Evolutionary conservation across 1,140 invertebrate genomes (phyloP).

Genomic region (Lucilia cuprina): DNA sequence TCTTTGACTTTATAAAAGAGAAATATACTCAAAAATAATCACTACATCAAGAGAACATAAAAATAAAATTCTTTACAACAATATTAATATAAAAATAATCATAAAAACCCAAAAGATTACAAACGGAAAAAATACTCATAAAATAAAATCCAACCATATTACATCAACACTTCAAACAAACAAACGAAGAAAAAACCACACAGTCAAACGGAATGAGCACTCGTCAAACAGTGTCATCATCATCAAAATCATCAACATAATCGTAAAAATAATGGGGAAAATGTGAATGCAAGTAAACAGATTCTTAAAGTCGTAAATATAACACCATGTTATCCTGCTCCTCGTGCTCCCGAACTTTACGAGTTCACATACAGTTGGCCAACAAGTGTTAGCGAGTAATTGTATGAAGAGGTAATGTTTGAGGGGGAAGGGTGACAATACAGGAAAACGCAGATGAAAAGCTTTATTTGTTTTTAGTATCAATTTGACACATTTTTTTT

Average conservation of each 20-base stretch:
- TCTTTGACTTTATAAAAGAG: not conserved
- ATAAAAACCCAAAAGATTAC: conserved; percentile 21
- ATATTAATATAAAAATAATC: not conserved
- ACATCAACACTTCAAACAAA: not conserved
- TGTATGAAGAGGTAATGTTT: not conserved
- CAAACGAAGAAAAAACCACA: conserved; percentile 32
- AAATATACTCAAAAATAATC: not conserved
- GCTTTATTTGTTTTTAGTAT: conserved; percentile 38
- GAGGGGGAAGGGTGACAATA: not conserved
- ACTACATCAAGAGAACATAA: conserved; percentile 25
- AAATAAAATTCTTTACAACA: not conserved
- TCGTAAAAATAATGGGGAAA: conserved; percentile 47
- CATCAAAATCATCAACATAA: conserved; percentile 47
- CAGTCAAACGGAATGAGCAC: conserved; percentile 14
- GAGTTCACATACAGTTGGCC: not conserved
- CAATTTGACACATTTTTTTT: conserved; percentile 37
- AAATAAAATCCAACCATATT: conserved; percentile 16
- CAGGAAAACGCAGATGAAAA: conserved; percentile 38
- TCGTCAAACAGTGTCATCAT: conserved; percentile 39
- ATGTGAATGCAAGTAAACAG: not conserved
- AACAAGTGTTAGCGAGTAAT: not conserved
- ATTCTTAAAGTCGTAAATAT: conserved; percentile 48
- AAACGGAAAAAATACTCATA: conserved; percentile 26
- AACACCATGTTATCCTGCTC: conserved; percentile 22
- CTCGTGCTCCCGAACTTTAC: not conserved